Evolutionary conservation across 2,113 vertebrate species (phyloP), one percentile per base, ranked within the genome.

Genomic region (Actenoides lindsayi): DNA sequence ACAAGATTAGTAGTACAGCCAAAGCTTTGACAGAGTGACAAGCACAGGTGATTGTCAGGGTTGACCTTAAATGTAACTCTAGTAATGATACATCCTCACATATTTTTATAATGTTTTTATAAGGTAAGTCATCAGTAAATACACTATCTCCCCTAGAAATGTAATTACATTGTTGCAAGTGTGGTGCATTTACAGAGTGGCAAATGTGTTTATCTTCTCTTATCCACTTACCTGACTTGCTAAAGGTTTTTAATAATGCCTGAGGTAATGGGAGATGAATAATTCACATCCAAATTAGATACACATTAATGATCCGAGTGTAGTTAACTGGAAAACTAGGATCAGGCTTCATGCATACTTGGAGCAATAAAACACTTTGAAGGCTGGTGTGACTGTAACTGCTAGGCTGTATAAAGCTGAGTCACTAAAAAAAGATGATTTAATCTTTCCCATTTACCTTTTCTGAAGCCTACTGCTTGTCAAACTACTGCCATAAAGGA

Each of bases 211-310:
- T 83, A 71, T 95, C 82, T 96, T 94, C 85, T 81, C 79, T 89
- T 95, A 90, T 56, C 79, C 71, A 56, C 56, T 92, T 90, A 92
- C 71, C 88, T 94, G 88, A 78, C 84, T 92, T 68, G 71, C 92
- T 68, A 90, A 87, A 81, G 76, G 30, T 81, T 96, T 96, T 94
- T 95, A 94, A 88, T 93, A 89, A 77, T 62, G 64, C 64, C 35
- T 39, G 90, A 37, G 83, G 67, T 94, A 85, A 96, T 77, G 78
- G 50, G 19, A 88, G 59, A 10, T 95, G 92, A 96, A 97, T 96
- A 95, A 96, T 97, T 96, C 96, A 95, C 95, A 75, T 85, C 46
- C 82, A 80, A 95, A 94, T 94, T 93, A 95, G 84, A 88, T 88
- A 94, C 70, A 54, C 90, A 95, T 91, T 96, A 95, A 85, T 87